Conservation (phyloP, 1,140 invertebrate genomes). For the Ceratitis capitata region DNA sequence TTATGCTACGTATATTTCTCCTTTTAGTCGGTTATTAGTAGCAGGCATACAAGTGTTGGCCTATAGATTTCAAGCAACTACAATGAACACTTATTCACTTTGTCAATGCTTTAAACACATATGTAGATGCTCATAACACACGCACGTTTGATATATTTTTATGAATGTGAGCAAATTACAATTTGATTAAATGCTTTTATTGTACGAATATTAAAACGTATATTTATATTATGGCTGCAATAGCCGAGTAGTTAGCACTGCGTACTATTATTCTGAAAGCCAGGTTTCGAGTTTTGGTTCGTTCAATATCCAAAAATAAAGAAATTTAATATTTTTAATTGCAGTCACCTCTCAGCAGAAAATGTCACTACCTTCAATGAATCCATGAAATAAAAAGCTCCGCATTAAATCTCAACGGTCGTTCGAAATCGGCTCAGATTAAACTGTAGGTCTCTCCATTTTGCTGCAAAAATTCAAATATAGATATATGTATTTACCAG, state of each 20-base stretch:
- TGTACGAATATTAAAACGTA: not conserved
- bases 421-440: too few species aligned
- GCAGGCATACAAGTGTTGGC: not conserved
- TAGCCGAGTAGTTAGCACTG: not conserved
- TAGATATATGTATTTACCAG: too few species aligned
- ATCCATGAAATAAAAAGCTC: too few species aligned
- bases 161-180: conserved; percentile 2
- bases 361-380: too few species aligned
- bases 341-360: too few species aligned
- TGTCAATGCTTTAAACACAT: not conserved
- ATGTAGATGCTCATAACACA: not conserved
- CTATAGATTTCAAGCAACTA: not conserved
- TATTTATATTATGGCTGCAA: not conserved
- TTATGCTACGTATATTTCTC: not conserved
- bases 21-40: not conserved
- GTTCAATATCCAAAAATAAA: too few species aligned
- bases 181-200: not conserved
- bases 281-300: not conserved
- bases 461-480: not conserved
- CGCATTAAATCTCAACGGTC: too few species aligned
- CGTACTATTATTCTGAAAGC: not conserved
- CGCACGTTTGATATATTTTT: not conserved
- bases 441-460: too few species aligned
- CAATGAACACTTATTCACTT: conserved; percentile 17
- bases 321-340: too few species aligned